Evolutionary conservation across 2,113 vertebrate species (phyloP), one percentile per base, ranked within the genome.

Genomic region (Felis catus): DNA sequence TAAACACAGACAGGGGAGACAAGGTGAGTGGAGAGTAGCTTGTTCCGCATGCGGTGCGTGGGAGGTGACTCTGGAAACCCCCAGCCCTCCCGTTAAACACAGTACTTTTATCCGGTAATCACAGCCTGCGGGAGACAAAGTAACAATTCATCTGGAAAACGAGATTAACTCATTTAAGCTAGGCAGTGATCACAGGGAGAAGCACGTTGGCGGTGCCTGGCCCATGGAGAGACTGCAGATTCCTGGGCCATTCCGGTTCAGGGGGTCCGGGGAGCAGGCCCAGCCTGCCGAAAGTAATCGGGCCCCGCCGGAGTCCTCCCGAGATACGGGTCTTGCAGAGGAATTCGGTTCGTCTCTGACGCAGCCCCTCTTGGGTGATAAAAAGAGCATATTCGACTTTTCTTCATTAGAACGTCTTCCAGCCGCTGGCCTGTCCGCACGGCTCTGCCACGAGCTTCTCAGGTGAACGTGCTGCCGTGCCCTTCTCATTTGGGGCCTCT

Each of bases 61-160:
- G 97, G 98, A 98, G 96, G 97, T 55, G 21, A 86, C 70, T 80
- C 97, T 85, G 98, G 97, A 29, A 93, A 98, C 98, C 98, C 98
- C 97, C 95, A 93, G 98, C 95, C 98, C 97, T 98, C 98, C 98
- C 98, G 98, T 98, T 99, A 99, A 99, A 98, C 98, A 99, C 98
- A 98, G 97, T 98, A 98, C 99, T 99, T 99, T 99, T 98, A 99
- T 99, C 99, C 97, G 2, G 96, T 99, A 98, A 99, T 99, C 99
- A 98, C 99, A 99, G 98, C 98, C 99, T 98, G 98, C 95, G 93
- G 99, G 99, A 99, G 99, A 99, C 99, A 99, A 99, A 98, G 98
- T 98, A 98, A 98, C 99, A 99, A 98, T 99, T 99, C 99, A 99
- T 99, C 99, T 99, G 99, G 99, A 99, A 99, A 99, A 99, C 97